Base-by-base conservation (phyloP, 2,888 invertebrate genomes). In the Xylocampa areola region DNA sequence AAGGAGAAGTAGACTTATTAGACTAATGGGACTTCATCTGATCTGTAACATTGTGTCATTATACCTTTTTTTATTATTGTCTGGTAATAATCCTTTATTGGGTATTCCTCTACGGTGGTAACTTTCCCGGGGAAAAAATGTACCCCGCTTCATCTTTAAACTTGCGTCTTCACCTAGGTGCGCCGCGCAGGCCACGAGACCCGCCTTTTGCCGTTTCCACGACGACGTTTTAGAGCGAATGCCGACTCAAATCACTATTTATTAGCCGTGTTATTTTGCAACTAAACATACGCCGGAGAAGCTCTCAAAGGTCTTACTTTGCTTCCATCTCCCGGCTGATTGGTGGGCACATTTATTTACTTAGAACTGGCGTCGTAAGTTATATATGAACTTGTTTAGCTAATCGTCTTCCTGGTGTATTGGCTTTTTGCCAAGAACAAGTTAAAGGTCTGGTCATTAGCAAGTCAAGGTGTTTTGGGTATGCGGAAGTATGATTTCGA, bases 211-310 rank as follows among this genome's bases (percentile, higher is more conserved):
- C 84, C 82, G 85, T 89, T 86, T 84, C 85, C 82, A 73, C 71
- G 80, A 79, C 79, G 82, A 85, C 79, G 80, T 74, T 79, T 77
- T 62, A 79, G 80, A 79, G 72, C 78, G 77, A 80, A 83, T 79
- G 80, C 82, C 81, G 79, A 74, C 80, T 84, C 85, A 89, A 90
- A 90, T 88, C 84, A 88, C 88, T 85, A 85, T 88, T 89, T 88
- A 90, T 91, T 89, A 89, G 76, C 58, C 53, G 61, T 73, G 85
- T 82, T 80, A 85, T 87, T 87, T 80, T 66, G 77, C 75, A 66
- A 77, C 79, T 84, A 81, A 81, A 80, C 80, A 80, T 50, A 72
- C 57, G 50, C 58, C 58, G 45, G 66, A 40, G 8, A 30, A 52
- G 45, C 40, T 29, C 49, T 52, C 25, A 59, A 67, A 75, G 63